These are phyloP conservation scores for Herpetotheres cachinnans DNA, from an alignment of 2,113 vertebrate genomes.

Conservation along the genomic window DNA sequence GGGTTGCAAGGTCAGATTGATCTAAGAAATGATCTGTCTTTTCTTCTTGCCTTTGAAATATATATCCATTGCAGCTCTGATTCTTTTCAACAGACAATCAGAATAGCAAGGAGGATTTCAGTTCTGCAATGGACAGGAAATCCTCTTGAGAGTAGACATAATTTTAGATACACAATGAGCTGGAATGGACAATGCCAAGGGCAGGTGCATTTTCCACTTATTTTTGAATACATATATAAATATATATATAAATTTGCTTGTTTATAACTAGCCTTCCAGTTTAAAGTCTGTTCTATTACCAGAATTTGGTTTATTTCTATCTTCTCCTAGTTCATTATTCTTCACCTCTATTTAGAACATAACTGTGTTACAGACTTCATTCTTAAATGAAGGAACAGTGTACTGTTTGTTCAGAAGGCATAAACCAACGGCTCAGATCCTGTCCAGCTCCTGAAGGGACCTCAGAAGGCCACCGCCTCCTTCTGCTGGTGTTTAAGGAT, in stretches of 20 bases:
- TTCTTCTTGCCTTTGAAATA: not conserved
- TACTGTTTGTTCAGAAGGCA: not conserved
- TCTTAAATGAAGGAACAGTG: not conserved
- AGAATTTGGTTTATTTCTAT: not conserved
- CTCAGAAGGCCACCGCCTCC: not conserved
- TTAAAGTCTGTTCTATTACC: not conserved
- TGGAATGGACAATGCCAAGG: not conserved
- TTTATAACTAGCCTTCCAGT: not conserved
- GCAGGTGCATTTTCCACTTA: not conserved
- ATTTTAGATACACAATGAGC: not conserved
- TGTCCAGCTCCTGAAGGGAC: not conserved
- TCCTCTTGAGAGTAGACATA: not conserved
- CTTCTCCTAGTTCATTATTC: not conserved
- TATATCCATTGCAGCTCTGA: not conserved
- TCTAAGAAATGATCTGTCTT: not conserved
- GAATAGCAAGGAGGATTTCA: not conserved
- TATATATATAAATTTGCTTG: not conserved
- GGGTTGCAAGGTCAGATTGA: not conserved
- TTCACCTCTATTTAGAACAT: not conserved
- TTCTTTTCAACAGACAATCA: not conserved
- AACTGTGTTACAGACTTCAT: not conserved
- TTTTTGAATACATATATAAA: not conserved
- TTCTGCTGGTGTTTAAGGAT: not conserved
- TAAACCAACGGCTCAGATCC: not conserved
- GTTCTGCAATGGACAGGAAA: not conserved